Base-by-base conservation (phyloP, 37 sponge, comb jelly and placozoan species). In the Cliona cf. orientalis region DNA sequence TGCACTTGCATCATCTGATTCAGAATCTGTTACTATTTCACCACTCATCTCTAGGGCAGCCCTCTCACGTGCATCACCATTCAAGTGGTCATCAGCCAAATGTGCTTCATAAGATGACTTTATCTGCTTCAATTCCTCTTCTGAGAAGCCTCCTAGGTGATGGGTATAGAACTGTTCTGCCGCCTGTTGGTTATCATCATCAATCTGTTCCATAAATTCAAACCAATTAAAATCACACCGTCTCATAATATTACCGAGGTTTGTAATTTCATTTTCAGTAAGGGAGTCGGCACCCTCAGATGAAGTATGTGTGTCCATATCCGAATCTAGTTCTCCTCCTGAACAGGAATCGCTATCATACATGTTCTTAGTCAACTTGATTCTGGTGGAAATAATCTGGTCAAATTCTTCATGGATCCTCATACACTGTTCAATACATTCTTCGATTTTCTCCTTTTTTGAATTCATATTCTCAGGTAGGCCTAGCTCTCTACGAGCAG, bases 21-120 rank as follows among this genome's bases (percentile, higher is more conserved):
- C 80, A 39, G 76, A 75, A 33, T 75, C 76, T 34, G 76, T 55
- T 7, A 75, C 76, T 55, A 75, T 75, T 14, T 75, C 76, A 32
- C 62, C 62, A 80, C 35, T 80, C 22, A 80, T 23, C 31, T 11
- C 1, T 42, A 31, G 5, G n/a, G 79, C 79, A 60, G 28, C 6
- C 3, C 63, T 22, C 5, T 35, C 2, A 7, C 26, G 11, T 62
- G 53, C 53, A 22, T 6, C 26, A 7, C 23, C 63, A 22, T 62
- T 28, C 23, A n/a, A 25, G 6, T n/a, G 42, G 6, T 67, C 69
- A 23, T 7, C 38, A 7, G 9, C n/a, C 26, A 11, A 28, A 26
- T 26, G 55, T 33, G 74, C 74, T 56, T 2, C 4, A 21, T 56
- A 29, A 3, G 58, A 73, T 34, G 6, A 2, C n/a, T 53, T 5